Base-by-base conservation (phyloP, 2,888 invertebrate genomes). In the Platerodrilus igneus region DNA sequence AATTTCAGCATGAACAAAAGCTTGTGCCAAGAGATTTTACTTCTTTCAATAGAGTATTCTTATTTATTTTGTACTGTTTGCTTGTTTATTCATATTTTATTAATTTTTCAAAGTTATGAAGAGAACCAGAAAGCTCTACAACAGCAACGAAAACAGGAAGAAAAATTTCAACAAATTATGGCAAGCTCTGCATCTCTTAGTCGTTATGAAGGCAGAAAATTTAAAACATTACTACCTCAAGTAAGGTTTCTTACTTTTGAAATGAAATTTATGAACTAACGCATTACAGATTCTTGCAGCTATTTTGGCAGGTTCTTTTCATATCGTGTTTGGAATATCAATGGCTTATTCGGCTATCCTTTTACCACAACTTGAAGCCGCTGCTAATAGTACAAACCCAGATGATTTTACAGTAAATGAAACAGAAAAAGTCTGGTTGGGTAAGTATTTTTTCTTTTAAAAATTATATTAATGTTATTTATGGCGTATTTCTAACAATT, bases 261-360 rank as follows among this genome's bases (percentile, higher is more conserved):
- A 13, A 27, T 9, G 11, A 19, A 13, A 37, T 36, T 43, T 25
- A 22, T 3, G 7, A 6, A 6, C 7, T 7, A 3, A 9, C 9
- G 9, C 4, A 31, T 36, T 50, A 2, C 55, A 76, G 76, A 69
- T 76, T 23, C 52, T 63, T 13, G 73, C 74, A n/a, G 70, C 74
- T 47, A 60, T 74, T 28, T 62, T 73, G 21, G 70, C 73, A 4
- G 74, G 72, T 1, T 70, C 73, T 11, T 76, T 73, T 56, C 75
- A 77, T 56, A 67, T 77, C 44, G 72, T 71, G 9, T 73, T 76
- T 10, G 77, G 77, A 6, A 66, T 76, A 10, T 69, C 73, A 16
- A 68, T 77, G 55, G 74, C 74, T 3, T 77, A 70, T 57, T 76
- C 76, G 2, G 76, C 75, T 1, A 73, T 76, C 38, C 59, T 77